Conservation (phyloP, 1,140 invertebrate genomes). For the Arctopsyche grandis region DNA sequence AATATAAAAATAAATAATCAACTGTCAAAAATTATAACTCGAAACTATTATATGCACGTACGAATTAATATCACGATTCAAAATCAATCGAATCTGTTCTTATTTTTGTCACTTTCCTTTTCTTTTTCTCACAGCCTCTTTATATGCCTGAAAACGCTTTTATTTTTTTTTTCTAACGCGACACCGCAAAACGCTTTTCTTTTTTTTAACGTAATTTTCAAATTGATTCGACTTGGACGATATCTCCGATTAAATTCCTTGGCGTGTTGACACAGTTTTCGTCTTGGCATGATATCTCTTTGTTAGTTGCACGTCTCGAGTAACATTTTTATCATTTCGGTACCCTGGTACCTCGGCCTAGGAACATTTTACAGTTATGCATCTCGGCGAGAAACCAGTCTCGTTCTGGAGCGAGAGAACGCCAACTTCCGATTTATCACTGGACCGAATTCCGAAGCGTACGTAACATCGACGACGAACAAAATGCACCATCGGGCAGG, state of each 20-base stretch:
- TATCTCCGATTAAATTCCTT: neutral
- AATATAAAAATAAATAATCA: too few species aligned
- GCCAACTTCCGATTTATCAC: slow-evolving; percentile 30
- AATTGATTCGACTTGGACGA: neutral
- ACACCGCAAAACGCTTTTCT: neutral
- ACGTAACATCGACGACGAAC: neutral
- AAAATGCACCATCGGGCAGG: slow-evolving; percentile 1
- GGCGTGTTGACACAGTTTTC: neutral
- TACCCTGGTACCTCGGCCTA: neutral
- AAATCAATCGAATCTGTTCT: too few species aligned
- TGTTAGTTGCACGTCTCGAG: neutral
- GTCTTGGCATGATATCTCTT: neutral
- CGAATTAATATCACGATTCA: too few species aligned
- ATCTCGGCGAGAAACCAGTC: slow-evolving; percentile 37
- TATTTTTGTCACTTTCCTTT: neutral
- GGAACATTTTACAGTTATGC: slow-evolving; percentile 41
- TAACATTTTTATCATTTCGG: slow-evolving; percentile 16
- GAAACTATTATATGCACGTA: too few species aligned
- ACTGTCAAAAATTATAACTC: too few species aligned
- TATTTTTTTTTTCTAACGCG: neutral
- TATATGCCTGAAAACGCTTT: neutral
- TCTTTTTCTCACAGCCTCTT: neutral
- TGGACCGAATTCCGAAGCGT: slow-evolving; percentile 30
- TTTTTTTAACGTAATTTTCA: neutral
- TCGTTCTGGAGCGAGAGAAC: slow-evolving; percentile 15